Conservation (phyloP, 2,113 vertebrate genomes). For the Coturnix japonica region DNA sequence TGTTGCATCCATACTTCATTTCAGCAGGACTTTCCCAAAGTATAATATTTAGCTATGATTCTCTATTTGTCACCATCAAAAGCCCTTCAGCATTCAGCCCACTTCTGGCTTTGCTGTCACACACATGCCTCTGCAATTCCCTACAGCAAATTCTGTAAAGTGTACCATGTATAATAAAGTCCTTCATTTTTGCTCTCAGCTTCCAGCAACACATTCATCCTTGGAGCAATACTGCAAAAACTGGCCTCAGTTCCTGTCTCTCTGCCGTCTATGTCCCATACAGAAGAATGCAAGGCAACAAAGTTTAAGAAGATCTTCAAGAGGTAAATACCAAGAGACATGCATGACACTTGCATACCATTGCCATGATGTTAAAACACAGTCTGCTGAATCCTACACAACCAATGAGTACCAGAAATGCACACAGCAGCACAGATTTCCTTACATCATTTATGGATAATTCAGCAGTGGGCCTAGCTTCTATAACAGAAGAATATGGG, state of each 20-base stretch:
- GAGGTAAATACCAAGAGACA: background rate
- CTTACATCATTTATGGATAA: background rate
- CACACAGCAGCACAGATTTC: background rate
- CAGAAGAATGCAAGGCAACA: background rate
- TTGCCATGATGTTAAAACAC: background rate
- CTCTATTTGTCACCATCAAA: background rate
- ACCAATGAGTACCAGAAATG: background rate
- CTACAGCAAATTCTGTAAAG: background rate
- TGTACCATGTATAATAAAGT: background rate
- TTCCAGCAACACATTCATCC: background rate
- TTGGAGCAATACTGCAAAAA: background rate
- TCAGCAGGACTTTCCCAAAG: background rate
- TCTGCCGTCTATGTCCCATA: rapidly evolving
- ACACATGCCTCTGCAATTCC: background rate
- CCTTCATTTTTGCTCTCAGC: background rate
- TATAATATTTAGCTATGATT: background rate
- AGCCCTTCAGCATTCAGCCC: background rate
- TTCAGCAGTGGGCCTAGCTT: background rate
- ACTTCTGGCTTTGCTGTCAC: background rate
- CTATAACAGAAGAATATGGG: background rate
- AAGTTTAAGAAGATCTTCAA: background rate
- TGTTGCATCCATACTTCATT: background rate
- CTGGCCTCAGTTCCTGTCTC: background rate
- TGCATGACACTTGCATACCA: background rate
- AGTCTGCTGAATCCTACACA: background rate